Evolutionary conservation across 2,113 vertebrate genomes (phyloP), one percentile per base, ranked within the genome.

Genomic region (Cyanoramphus novaezelandiae): DNA sequence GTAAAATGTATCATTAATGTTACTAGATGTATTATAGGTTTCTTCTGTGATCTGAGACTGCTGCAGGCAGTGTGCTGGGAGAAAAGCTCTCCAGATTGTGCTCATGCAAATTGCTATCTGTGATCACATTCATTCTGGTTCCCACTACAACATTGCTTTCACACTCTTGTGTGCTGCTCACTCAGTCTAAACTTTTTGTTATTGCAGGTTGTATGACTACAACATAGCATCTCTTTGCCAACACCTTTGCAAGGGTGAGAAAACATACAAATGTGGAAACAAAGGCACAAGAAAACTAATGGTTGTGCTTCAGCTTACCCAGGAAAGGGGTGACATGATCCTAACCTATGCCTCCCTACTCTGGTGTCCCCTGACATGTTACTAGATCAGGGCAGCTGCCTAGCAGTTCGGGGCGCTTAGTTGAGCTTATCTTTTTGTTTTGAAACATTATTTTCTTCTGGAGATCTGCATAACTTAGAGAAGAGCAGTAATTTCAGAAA

Each of bases 131-230:
- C 94, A 11, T 93, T 93, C 83, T 82, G 92, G 87, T 87, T 96
- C 87, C 94, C 95, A 95, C 89, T 91, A 95, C 94, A 96, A 93
- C 94, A 95, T 93, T 94, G 43, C 55, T 95, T 96, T 96, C 95
- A 92, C 94, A 95, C 94, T 92, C 89, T 44, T 39, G 94, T 82
- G 82, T 82, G 91, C 92, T 91, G 84, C 79, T 95, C 87, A 46
- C 84, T 95, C 91, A 82, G 87, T 87, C 95, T 95, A 95, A 96
- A 95, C 95, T 95, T 96, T 95, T 95, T 94, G 81, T 89, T 95
- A 92, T 37, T 93, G 80, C 86, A 97, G 83, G 93, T 95, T 95
- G 72, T 93, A 95, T 78, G 77, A 86, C 80, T 95, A 96, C 92
- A 96, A 95, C 65, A 81, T 13, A 88, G 81, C 60, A 39, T 78